Evolutionary conservation across 1,140 invertebrate genomes (phyloP).

Genomic region (Octopus sinensis): DNA sequence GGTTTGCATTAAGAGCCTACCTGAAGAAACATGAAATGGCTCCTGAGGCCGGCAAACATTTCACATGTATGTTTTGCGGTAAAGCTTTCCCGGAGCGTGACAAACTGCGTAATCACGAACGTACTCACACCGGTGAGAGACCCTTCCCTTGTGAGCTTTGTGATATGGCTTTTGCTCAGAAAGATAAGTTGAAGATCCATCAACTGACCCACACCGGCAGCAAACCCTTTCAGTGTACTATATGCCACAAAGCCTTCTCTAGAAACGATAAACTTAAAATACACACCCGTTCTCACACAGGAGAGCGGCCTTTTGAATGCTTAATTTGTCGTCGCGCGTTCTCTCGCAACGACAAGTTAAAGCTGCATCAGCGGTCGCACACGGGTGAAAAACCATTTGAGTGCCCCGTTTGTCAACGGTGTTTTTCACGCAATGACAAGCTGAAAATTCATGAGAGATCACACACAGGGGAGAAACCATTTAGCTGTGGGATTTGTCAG

Average conservation of each 20-base stretch:
- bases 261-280: constrained; percentile 58
- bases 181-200: constrained; percentile 45
- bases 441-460: constrained; percentile 84
- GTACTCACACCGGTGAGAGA: constrained; percentile 36
- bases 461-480: constrained; percentile 74
- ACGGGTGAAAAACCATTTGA: constrained; percentile 87
- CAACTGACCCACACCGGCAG: constrained; percentile 17
- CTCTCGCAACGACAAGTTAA: constrained; percentile 17
- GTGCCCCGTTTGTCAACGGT: constrained; percentile 79
- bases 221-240: constrained; percentile 68
- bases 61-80: constrained; percentile 81
- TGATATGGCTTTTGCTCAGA: constrained; percentile 75
- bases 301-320: constrained; percentile 22
- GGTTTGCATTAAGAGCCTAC: constrained; percentile 80
- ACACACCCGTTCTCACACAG: constrained; percentile 20
- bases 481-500: constrained; percentile 81
- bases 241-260: constrained; percentile 67
- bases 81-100: constrained; percentile 73
- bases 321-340: constrained; percentile 4
- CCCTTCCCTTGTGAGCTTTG: constrained; percentile 32
- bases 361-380: constrained; percentile 82
- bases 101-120: constrained; percentile 27
- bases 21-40: constrained; percentile 38
- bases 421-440: constrained; percentile 84
- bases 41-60: constrained; percentile 84